Conservation (phyloP, 2,797 vertebrate species). For the Arctocebus calabarensis region DNA sequence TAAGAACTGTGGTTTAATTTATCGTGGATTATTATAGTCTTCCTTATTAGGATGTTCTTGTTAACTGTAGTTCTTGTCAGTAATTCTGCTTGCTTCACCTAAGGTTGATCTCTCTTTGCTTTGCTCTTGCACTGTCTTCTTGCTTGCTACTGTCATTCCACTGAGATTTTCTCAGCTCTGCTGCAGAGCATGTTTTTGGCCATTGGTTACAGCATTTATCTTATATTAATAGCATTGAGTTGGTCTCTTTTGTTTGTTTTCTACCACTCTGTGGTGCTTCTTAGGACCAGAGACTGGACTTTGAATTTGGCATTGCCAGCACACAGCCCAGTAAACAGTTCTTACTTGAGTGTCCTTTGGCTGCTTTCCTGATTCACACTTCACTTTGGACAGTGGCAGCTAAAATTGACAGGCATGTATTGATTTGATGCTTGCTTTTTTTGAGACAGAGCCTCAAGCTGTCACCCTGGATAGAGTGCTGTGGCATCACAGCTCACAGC, state of each 20-base stretch:
- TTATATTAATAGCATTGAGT: not conserved
- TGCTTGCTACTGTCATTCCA: not conserved
- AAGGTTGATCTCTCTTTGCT: not conserved
- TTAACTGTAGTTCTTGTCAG: not conserved
- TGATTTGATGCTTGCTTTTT: not conserved
- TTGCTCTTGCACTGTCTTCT: not conserved
- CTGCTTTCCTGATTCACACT: not conserved
- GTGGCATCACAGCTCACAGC: too few relatives aligned
- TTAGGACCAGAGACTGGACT: not conserved
- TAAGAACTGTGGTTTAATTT: conserved; percentile 25
- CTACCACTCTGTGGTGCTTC: not conserved
- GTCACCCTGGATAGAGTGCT: too few relatives aligned
- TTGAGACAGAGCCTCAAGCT: too few relatives aligned
- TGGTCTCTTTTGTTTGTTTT: not conserved
- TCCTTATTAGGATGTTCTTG: not conserved
- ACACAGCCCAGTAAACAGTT: not conserved
- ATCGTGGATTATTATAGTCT: not conserved
- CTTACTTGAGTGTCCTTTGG: not conserved
- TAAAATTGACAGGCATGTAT: not conserved
- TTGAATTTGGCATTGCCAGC: not conserved
- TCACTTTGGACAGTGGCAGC: not conserved
- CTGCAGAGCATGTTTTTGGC: not conserved
- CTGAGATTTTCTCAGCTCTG: not conserved
- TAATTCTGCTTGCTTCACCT: not conserved
- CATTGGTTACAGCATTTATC: not conserved